phyloP scores from a whole-genome alignment of 2,113 vertebrate genomes.

The Calyptomena viridis region DNA sequence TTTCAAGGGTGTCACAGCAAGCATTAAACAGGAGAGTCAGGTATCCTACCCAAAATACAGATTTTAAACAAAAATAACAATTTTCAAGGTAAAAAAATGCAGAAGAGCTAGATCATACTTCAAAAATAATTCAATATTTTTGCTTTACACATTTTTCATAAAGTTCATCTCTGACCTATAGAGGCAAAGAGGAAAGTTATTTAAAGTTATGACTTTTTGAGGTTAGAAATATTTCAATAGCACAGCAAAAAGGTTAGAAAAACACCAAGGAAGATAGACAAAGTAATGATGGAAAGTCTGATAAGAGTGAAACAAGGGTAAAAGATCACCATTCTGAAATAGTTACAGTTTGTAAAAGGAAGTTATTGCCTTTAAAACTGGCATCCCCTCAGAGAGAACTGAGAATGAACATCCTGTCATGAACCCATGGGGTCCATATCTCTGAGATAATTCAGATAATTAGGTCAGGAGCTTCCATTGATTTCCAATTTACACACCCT shows the following conservation, averaged over 20 bases:
- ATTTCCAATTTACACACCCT: slow-evolving; percentile 10
- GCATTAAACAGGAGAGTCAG: background rate
- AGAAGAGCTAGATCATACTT: background rate
- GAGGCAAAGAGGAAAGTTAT: background rate
- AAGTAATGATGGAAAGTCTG: background rate
- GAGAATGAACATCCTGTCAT: background rate
- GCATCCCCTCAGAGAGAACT: background rate
- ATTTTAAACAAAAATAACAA: background rate
- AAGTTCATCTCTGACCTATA: background rate
- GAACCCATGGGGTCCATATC: background rate
- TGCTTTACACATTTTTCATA: background rate
- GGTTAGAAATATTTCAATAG: background rate
- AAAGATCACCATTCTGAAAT: background rate
- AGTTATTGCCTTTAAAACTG: background rate
- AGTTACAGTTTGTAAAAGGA: background rate
- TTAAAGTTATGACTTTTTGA: background rate
- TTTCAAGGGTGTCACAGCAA: background rate
- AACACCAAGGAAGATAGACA: background rate
- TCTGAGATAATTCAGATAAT: background rate
- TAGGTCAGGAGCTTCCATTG: slow-evolving; percentile 3
- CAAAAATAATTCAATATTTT: background rate
- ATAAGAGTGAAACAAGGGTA: background rate
- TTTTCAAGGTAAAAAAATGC: background rate
- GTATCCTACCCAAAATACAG: background rate
- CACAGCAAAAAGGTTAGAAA: background rate